Evolutionary conservation across 2,797 vertebrate species (phyloP).

Genomic region (Aeoliscus strigatus): DNA sequence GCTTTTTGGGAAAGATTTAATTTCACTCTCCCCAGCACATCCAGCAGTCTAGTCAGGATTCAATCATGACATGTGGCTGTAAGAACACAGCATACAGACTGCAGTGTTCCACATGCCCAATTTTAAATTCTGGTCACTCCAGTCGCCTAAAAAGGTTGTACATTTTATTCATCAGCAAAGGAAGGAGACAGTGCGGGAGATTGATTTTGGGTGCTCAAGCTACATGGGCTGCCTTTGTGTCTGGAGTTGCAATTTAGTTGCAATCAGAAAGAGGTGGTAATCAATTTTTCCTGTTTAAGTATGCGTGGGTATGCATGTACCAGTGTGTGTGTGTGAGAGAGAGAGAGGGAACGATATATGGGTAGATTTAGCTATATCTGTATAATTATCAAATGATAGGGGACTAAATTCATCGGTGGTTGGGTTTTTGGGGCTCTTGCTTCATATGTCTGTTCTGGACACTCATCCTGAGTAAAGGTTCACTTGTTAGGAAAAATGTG

Average conservation of each 20-base stretch:
- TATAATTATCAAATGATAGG: no score
- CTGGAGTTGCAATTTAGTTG: slow-evolving; percentile 74
- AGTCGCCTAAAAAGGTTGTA: slow-evolving; percentile 38
- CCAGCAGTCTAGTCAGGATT: no score
- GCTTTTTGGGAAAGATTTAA: slow-evolving; percentile 7
- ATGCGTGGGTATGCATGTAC: slow-evolving; percentile 1
- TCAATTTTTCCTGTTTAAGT: slow-evolving; percentile 67
- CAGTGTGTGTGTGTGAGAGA: slow-evolving; percentile 6
- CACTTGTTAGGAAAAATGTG: no score
- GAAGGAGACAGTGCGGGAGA: slow-evolving; percentile 43
- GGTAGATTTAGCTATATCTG: no score
- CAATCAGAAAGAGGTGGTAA: slow-evolving; percentile 74
- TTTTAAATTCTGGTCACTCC: slow-evolving; percentile 29
- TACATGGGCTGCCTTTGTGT: slow-evolving; percentile 62
- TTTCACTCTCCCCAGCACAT: slow-evolving; percentile 15
- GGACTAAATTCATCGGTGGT: no score
- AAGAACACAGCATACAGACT: slow-evolving; percentile 1
- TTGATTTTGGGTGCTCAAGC: slow-evolving; percentile 65
- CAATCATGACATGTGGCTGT: no score
- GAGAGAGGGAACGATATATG: no score
- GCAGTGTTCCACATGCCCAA: slow-evolving; percentile 9
- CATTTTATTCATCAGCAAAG: slow-evolving; percentile 49
- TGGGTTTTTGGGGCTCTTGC: no score
- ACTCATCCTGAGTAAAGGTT: no score
- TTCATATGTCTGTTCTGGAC: no score